These are phyloP conservation scores for Autographa pulchrina DNA, from an alignment of 2,888 invertebrate genomes.

Conservation along the genomic window DNA sequence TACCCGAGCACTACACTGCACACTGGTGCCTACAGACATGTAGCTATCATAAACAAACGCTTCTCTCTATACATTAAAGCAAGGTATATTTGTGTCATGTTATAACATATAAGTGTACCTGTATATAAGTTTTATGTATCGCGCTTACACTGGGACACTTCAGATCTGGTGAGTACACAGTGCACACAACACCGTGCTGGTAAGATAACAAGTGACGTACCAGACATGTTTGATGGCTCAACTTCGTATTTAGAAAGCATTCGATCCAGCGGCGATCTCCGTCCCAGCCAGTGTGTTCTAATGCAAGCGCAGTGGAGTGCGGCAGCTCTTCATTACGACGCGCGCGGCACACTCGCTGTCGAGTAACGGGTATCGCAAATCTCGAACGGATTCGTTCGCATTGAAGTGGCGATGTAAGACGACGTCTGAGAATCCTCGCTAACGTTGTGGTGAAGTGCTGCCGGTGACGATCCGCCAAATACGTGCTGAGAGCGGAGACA, in stretches of 20 bases:
- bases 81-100: no score
- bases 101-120: no score
- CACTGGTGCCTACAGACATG: no score
- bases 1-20: no score
- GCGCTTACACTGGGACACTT: not conserved
- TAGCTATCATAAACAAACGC: no score
- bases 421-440: not conserved
- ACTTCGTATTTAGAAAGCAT: slow-evolving; percentile 5
- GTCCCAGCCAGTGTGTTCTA: slow-evolving; percentile 8
- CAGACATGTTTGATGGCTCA: not conserved
- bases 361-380: slow-evolving; percentile 7
- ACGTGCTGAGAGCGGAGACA: not conserved
- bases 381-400: slow-evolving; percentile 20
- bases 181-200: not conserved
- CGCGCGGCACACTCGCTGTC: slow-evolving; percentile 12
- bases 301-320: slow-evolving; percentile 13
- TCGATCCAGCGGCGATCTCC: slow-evolving; percentile 1
- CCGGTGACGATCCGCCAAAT: not conserved
- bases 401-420: slow-evolving; percentile 24
- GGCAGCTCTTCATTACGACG: slow-evolving; percentile 19
- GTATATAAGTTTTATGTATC: not conserved
- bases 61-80: no score
- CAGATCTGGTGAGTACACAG: not conserved
- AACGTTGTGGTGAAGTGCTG: slow-evolving; percentile 6
- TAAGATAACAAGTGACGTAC: not conserved